Evolutionary conservation across 2,113 vertebrate genomes (phyloP).

Genomic region (Numenius arquata): DNA sequence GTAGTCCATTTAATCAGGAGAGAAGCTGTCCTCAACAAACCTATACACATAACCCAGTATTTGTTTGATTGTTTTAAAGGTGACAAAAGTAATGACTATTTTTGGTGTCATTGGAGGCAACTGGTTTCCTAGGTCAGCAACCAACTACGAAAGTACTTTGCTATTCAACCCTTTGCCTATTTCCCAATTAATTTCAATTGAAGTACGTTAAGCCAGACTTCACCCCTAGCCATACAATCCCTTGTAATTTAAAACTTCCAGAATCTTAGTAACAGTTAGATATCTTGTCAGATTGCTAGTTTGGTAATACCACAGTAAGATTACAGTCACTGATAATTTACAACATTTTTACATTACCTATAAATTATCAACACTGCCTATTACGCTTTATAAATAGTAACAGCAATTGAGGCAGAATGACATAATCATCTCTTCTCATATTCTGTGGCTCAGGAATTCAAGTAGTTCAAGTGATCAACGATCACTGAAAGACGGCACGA

Average conservation of each 20-base stretch:
- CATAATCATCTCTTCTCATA: background rate
- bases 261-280: background rate
- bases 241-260: background rate
- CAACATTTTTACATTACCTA: background rate
- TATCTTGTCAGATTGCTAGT: background rate
- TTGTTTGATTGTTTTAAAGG: background rate
- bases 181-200: background rate
- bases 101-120: background rate
- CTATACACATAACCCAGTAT: fast-evolving
- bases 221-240: background rate
- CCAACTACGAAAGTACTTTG: background rate
- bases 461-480: background rate
- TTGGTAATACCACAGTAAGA: background rate
- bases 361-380: background rate
- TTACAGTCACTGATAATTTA: background rate
- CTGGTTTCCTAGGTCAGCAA: background rate
- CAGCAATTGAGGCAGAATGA: background rate
- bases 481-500: background rate
- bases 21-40: background rate
- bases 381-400: background rate
- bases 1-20: background rate
- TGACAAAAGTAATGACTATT: background rate
- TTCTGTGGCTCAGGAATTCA: background rate
- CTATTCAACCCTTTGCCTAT: background rate
- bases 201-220: background rate